phyloP scores from a whole-genome alignment of 2,888 invertebrate genomes.

The Quadroppia sp. region DNA sequence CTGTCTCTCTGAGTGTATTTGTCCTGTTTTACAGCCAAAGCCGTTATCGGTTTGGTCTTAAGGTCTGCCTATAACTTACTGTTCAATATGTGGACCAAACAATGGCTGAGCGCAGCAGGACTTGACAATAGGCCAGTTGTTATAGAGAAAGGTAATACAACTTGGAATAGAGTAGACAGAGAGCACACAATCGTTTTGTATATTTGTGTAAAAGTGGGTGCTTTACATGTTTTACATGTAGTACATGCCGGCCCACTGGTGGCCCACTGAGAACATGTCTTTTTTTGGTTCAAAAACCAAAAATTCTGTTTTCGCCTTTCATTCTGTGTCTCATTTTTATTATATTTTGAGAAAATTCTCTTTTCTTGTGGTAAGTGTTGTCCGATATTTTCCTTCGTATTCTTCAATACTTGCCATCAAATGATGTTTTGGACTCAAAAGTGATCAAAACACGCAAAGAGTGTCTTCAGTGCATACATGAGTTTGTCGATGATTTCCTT shows the following conservation, averaged over 20 bases:
- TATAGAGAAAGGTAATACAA: slow-evolving; percentile 28
- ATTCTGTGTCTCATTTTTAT: not conserved
- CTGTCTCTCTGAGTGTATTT: not conserved
- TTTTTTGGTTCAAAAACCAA: not conserved
- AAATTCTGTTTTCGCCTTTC: not conserved
- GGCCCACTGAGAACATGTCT: slow-evolving; percentile 11
- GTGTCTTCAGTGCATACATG: too few relatives aligned
- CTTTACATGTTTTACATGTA: not conserved
- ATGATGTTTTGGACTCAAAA: too few relatives aligned
- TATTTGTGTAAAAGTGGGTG: slow-evolving; percentile 13
- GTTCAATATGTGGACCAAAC: slow-evolving; percentile 1
- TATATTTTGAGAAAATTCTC: too few relatives aligned
- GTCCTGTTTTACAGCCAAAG: not conserved
- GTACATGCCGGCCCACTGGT: slow-evolving; percentile 16
- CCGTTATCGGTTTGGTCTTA: slow-evolving; percentile 17
- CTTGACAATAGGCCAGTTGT: slow-evolving; percentile 13
- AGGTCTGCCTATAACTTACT: slow-evolving; percentile 1
- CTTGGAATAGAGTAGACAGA: not conserved
- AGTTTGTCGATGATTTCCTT: too few relatives aligned
- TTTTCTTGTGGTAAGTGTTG: too few relatives aligned
- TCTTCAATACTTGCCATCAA: too few relatives aligned
- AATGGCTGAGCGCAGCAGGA: not conserved
- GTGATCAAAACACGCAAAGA: too few relatives aligned
- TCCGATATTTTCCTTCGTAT: too few relatives aligned
- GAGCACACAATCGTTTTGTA: not conserved